phyloP scores from a whole-genome alignment of 2,113 vertebrate species.

The Cepphus grylle region DNA sequence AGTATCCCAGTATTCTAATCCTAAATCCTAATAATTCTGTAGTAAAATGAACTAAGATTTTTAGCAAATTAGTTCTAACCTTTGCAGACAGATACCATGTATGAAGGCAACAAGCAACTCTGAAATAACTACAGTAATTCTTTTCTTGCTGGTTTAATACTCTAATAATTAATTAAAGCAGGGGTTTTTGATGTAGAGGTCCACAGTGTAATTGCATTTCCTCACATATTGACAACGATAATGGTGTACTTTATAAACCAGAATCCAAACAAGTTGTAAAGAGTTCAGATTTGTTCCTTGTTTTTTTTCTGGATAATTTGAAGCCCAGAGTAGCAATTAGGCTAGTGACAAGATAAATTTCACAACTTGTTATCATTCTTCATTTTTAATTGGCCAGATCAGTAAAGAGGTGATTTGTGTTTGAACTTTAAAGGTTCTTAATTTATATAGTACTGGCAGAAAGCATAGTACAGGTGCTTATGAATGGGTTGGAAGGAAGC shows the following conservation, averaged over 20 bases:
- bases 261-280: background rate
- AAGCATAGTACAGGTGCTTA: background rate
- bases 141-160: background rate
- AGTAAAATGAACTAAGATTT: background rate
- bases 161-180: conserved; percentile 13
- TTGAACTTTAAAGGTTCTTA: background rate
- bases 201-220: background rate
- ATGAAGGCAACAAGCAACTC: background rate
- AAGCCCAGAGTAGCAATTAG: background rate
- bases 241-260: background rate
- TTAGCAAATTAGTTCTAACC: background rate
- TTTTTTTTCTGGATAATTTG: background rate
- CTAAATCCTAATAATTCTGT: background rate
- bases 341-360: background rate
- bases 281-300: background rate
- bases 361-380: background rate
- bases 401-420: background rate
- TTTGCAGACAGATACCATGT: background rate
- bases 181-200: background rate
- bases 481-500: background rate
- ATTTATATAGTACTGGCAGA: background rate
- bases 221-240: background rate
- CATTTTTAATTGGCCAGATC: background rate
- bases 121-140: background rate
- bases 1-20: background rate